Evolutionary conservation across 1,140 invertebrate species (phyloP), one percentile per base, ranked within the genome.

Genomic region (Acromyrmex heyeri): DNA sequence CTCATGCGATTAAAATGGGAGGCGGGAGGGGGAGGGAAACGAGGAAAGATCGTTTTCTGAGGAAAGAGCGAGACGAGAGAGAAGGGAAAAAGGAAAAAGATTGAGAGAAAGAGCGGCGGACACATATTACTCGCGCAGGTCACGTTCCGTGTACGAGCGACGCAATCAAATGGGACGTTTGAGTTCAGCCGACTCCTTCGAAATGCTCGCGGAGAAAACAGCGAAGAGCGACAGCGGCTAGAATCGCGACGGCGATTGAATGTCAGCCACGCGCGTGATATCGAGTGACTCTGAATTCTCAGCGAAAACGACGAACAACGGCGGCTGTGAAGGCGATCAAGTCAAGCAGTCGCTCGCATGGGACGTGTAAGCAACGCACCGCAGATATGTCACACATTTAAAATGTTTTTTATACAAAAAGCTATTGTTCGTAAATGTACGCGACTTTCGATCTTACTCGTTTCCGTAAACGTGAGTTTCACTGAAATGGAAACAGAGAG

Each of bases 201-300:
- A 83, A 83, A 83, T 75, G 55, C 27, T 18, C 55, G 21, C 34
- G 62, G 62, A 62, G 64, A 81, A 75, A 86, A 82, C 82, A 62
- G 55, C 59, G 65, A 24, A 61, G 64, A 76, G 70, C 62, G 59
- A 85, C 38, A 38, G 64, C 62, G 73, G 75, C 85, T 86, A 50
- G 61, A 70, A 44, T 88, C 73, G 53, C 59, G 76, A 87, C 73
- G 86, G 64, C 82, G 89, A 91, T 91, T 85, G 82, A 81, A 91
- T 88, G 70, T 85, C 87, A 88, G 83, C 87, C 89, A 87, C 89
- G 89, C 83, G 89, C 75, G 38, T 53, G 79, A 86, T 91, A 70
- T 91, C 90, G 87, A 48, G 69, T 91, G 69, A 90, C 89, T 86
- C 44, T 61, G 57, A 55, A 79, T 81, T 77, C 59, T 76, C 73